A percentile compares a stretch with the other conserved stretches of the same genome.
phyloP scores from a whole-genome alignment of 2,888 invertebrate genomes.

The Euzophera pinguis region DNA sequence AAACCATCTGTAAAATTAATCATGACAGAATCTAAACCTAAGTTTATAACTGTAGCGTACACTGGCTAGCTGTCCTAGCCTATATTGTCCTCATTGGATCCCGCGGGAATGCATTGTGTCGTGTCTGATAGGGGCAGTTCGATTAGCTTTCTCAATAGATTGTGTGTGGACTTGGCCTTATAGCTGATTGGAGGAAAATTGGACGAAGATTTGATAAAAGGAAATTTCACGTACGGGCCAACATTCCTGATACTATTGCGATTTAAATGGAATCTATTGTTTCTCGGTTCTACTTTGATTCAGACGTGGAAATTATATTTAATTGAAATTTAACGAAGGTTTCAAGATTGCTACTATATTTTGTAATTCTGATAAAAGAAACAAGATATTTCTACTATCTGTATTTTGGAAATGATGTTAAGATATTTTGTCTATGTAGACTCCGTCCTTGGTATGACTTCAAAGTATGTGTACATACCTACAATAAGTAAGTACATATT shows the following conservation, averaged over 20 bases:
- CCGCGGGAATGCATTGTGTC: constrained; percentile 11
- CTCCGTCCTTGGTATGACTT: too few species aligned
- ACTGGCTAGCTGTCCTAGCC: constrained; percentile 2
- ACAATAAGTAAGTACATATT: neutral
- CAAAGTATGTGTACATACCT: too few species aligned
- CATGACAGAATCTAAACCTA: neutral
- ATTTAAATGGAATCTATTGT: neutral
- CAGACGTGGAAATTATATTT: neutral
- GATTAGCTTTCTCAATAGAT: constrained; percentile 14
- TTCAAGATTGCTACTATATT: too few species aligned
- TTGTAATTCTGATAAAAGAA: too few species aligned
- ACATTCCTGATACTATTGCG: neutral
- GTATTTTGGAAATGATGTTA: too few species aligned
- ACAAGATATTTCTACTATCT: too few species aligned
- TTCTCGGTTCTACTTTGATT: neutral
- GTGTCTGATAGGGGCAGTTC: constrained; percentile 11
- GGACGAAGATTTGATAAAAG: constrained; percentile 9
- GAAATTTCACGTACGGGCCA: constrained; percentile 1
- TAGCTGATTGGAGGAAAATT: constrained; percentile 9
- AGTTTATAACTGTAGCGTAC: neutral
- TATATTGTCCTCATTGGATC: constrained; percentile 5
- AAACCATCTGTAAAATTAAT: too few species aligned
- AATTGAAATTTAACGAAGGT: too few species aligned
- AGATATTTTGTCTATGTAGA: too few species aligned
- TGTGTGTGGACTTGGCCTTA: constrained; percentile 5